A percentile compares a stretch with the other conserved stretches of the same genome.
These are phyloP conservation scores for Manacus vitellinus DNA, from an alignment of 2,113 vertebrate species.

Conservation along the genomic window DNA sequence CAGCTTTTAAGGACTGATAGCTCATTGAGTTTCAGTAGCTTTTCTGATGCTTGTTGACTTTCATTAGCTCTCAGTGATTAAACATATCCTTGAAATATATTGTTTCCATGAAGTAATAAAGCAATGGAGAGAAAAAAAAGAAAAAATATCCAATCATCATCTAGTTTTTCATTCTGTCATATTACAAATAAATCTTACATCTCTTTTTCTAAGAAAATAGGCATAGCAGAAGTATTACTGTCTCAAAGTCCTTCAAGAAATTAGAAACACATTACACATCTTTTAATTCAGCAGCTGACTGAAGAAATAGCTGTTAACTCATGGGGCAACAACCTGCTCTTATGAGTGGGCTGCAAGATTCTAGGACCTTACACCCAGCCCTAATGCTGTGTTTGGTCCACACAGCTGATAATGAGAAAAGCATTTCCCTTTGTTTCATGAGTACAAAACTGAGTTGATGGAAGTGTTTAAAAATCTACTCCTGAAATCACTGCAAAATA, in stretches of 20 bases:
- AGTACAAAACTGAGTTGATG: background rate
- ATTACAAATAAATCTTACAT: background rate
- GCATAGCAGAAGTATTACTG: background rate
- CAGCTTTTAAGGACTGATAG: background rate
- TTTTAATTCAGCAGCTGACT: background rate
- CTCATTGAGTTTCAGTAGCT: background rate
- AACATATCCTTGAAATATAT: background rate
- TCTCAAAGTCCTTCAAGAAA: background rate
- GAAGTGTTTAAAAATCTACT: background rate
- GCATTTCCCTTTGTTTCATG: background rate
- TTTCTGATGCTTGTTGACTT: background rate
- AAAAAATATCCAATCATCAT: background rate
- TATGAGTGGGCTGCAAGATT: background rate
- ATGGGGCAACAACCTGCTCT: background rate
- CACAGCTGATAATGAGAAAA: background rate
- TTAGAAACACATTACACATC: background rate
- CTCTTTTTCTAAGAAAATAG: background rate
- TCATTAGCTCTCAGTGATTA: background rate
- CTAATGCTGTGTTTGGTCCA: background rate
- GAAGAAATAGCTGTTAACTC: background rate
- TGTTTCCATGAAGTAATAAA: background rate
- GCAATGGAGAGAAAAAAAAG: background rate
- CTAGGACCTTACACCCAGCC: background rate
- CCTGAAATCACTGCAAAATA: background rate
- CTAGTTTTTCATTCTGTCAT: background rate